Conservation (phyloP, 2,888 invertebrate species). For the Candidula unifasciata region DNA sequence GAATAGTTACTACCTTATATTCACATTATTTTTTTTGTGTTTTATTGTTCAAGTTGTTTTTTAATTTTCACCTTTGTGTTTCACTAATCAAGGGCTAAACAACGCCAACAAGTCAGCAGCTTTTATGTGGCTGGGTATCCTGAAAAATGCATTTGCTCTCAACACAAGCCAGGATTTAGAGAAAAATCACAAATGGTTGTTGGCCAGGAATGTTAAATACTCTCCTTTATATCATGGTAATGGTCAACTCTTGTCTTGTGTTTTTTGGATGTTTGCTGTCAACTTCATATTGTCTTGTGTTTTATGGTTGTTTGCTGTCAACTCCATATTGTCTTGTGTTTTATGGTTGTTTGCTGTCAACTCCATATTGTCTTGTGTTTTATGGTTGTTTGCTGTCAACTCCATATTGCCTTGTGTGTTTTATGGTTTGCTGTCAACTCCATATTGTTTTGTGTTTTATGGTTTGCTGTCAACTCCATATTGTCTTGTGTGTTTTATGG, state of each 20-base stretch:
- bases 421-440: too few relatives aligned
- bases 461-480: too few relatives aligned
- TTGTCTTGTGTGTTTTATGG: background rate
- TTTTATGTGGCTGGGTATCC: conserved; percentile 29
- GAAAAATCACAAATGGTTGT: conserved; percentile 23
- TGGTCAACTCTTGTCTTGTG: background rate
- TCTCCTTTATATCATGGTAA: conserved; percentile 32
- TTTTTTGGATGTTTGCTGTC: too few relatives aligned
- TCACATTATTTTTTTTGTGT: too few relatives aligned
- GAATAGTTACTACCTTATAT: too few relatives aligned
- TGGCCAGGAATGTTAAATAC: background rate
- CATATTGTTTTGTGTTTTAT: too few relatives aligned
- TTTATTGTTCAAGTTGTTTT: too few relatives aligned
- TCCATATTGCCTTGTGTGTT: background rate
- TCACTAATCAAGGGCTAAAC: background rate
- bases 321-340: background rate
- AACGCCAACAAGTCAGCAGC: background rate
- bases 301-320: too few relatives aligned
- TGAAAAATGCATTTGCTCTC: conserved; percentile 40
- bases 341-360: too few relatives aligned
- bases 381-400: too few relatives aligned
- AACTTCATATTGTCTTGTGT: too few relatives aligned
- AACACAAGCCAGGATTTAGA: background rate
- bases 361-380: too few relatives aligned
- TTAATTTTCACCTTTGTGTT: conserved; percentile 7